A percentile compares a stretch with the other conserved stretches of the same genome.
phyloP scores from a whole-genome alignment of 2,888 invertebrate species.

The Hyalella azteca region DNA sequence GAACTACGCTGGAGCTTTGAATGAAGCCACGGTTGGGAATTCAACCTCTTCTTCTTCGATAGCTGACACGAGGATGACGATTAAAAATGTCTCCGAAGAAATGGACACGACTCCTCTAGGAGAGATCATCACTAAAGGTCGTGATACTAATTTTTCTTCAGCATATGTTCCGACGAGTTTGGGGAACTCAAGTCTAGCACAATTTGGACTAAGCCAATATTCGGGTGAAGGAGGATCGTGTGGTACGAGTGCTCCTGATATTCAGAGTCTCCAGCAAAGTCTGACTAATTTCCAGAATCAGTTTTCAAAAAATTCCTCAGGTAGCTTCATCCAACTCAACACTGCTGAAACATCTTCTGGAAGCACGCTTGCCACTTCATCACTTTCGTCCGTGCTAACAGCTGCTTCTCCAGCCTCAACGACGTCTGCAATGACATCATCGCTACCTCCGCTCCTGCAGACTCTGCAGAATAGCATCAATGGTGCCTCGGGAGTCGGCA shows the following conservation, averaged over 20 bases:
- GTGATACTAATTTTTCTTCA: neutral
- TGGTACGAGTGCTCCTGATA: neutral
- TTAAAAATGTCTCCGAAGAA: neutral
- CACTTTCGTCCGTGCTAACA: neutral
- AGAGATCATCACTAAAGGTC: neutral
- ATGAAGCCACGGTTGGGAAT: neutral
- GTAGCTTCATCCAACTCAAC: neutral
- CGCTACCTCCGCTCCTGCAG: conserved; percentile 15
- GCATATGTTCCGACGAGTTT: neutral
- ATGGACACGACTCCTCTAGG: conserved; percentile 12
- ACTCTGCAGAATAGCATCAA: conserved; percentile 28
- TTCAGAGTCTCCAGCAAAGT: conserved; percentile 37
- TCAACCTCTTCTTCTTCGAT: neutral
- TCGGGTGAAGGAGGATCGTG: neutral
- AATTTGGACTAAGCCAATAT: neutral
- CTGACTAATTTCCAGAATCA: neutral
- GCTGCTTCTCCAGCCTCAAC: neutral
- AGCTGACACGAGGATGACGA: neutral
- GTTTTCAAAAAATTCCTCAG: neutral
- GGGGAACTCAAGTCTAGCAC: neutral
- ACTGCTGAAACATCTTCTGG: neutral
- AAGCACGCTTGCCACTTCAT: neutral
- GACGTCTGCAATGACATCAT: conserved; percentile 2
- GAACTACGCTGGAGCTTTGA: neutral
- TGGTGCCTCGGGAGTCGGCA: neutral